phyloP scores from a whole-genome alignment of 1,140 invertebrate species.

The Drosophila lini region DNA sequence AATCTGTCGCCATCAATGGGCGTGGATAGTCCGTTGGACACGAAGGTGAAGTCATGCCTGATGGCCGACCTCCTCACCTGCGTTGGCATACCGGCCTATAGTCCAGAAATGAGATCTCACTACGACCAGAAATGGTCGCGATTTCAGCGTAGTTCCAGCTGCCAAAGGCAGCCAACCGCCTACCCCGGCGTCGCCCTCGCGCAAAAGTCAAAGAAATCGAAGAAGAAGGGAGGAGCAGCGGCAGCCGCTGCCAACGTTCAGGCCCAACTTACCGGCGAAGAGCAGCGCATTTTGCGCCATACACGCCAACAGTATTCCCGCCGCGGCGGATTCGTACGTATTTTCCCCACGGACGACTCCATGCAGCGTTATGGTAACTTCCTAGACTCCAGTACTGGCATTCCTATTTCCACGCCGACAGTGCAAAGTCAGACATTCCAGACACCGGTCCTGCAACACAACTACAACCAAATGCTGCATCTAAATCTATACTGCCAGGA shows the following conservation, averaged over 20 bases:
- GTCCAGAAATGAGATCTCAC: slow-evolving; percentile 87
- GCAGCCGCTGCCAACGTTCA: neutral
- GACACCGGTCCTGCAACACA: slow-evolving; percentile 87
- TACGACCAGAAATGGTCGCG: slow-evolving; percentile 80
- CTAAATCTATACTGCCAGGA: slow-evolving; percentile 82
- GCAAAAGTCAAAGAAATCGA: slow-evolving; percentile 76
- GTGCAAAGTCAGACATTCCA: slow-evolving; percentile 86
- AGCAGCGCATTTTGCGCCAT: slow-evolving; percentile 90
- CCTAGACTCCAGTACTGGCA: slow-evolving; percentile 89
- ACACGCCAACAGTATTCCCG: slow-evolving; percentile 93
- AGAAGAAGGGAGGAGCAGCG: slow-evolving; percentile 50
- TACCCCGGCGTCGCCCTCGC: slow-evolving; percentile 78
- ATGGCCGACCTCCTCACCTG: slow-evolving; percentile 95
- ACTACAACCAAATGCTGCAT: slow-evolving; percentile 92
- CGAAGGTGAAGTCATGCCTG: slow-evolving; percentile 96
- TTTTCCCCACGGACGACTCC: slow-evolving; percentile 95
- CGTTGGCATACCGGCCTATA: slow-evolving; percentile 93
- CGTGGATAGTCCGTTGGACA: slow-evolving; percentile 96
- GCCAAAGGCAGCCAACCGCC: slow-evolving; percentile 86
- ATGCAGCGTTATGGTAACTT: slow-evolving; percentile 90
- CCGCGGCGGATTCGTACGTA: slow-evolving; percentile 94
- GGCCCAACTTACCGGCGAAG: slow-evolving; percentile 89
- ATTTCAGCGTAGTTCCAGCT: slow-evolving; percentile 72
- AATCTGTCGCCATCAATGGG: slow-evolving; percentile 97
- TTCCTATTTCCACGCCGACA: slow-evolving; percentile 88